Evolutionary conservation across 2,888 invertebrate genomes (phyloP), one percentile per base, ranked within the genome.

Genomic region (Drosophila demipolita): DNA sequence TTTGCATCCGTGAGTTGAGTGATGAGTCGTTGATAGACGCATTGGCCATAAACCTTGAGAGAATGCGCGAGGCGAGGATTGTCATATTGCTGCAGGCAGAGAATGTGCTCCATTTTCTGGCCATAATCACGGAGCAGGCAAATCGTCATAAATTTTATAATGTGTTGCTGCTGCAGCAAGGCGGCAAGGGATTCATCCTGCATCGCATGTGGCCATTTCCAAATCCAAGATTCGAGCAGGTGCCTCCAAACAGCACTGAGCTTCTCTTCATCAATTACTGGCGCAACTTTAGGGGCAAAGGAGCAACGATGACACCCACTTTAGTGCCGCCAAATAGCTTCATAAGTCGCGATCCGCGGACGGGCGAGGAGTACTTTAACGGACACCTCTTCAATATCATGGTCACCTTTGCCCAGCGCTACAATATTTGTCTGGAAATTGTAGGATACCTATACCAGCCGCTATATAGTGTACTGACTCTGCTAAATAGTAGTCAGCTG

Each of bases 151-250:
- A 50, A 2, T 83, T 78, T 20, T 45, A 65, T 0, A 78, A 66
- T 49, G 15, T 84, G 1, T 2, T 83, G 12, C 36, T 78, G 1
- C 20, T 85, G 26, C 2, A 15, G 6, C 65, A 60, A 1, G 32
- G 3, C 1, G 42, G 15, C 1, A 20, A 2, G 0, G 23, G 45
- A 1, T 20, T 60, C 9, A 0, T 23, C 0, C 1, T 68, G 1
- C 45, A 60, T 7, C 66, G 71, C 1, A 33, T 88, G 49, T 32
- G 32, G 5, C 89, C 84, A 1, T 88, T 83, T 65, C 89, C 86
- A 3, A n/a, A 1, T 26, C 68, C 23, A 8, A 20, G 7, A 12
- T 86, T 55, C 6, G 36, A 32, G 20, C 15, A 0, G 5, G 8
- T 11, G 2, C 1, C 0, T 2, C 20, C 0, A 3, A 9, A 23